Evolutionary conservation across 2,888 invertebrate species (phyloP), one percentile per base, ranked within the genome.

Genomic region (Lithophane semibrunnea): DNA sequence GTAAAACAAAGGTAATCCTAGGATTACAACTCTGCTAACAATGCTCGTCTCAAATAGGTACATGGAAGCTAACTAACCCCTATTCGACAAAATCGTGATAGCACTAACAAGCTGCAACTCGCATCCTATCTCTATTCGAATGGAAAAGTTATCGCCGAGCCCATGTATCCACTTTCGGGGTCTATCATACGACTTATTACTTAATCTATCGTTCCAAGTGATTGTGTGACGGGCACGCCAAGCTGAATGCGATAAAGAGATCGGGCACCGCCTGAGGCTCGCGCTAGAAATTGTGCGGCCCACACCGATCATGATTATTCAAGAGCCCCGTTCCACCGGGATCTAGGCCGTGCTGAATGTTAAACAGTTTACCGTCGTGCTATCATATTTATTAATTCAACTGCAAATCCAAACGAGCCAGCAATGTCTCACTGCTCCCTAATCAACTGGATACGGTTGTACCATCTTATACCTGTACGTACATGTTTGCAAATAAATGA

Each of bases 231-330:
- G 70, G 83, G 81, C 73, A 77, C 79, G 58, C 60, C 70, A 77
- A 83, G 79, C 79, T 75, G 81, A 89, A 89, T 89, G 80, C 82
- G 88, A 89, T 91, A 90, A 90, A 89, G 90, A 88, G 89, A 89
- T 82, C 85, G 88, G 87, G 86, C 88, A 86, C 77, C 84, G 85
- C 75, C 81, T 80, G 83, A 86, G 85, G 82, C 87, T 84, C 84
- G 88, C 88, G 87, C 86, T 90, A 90, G 92, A 92, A 92, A 92
- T 92, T 91, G 92, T 86, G 87, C 94, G 88, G 92, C 94, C 94
- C 93, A 94, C 94, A 91, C 92, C 90, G 89, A 92, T 93, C 94
- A 95, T 95, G 95, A 95, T 95, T 96, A 96, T 96, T 96, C 95
- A 96, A 95, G 95, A 94, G 92, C 91, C 86, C 88, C 92, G 92